Evolutionary conservation across 30 jellyfish, hydroid and myxozoan genomes (phyloP).

Genomic region (Aurelia coerulea): DNA sequence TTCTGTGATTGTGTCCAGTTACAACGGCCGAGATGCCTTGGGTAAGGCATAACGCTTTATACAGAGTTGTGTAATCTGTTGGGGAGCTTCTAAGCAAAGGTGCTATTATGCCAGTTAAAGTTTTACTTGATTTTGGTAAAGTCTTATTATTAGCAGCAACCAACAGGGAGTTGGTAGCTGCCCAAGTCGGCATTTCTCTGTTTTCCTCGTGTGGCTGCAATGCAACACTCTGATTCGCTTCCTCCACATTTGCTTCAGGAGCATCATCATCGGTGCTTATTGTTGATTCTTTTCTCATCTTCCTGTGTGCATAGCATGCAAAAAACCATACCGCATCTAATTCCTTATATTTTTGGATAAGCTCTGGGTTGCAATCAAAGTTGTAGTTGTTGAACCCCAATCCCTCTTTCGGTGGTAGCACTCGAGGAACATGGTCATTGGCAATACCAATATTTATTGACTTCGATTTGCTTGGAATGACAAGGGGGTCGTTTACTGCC

Average conservation of each 20-base stretch:
- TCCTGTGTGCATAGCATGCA: slow-evolving; percentile 35
- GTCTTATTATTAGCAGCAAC: background rate
- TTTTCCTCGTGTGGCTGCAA: background rate
- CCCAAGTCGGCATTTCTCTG: background rate
- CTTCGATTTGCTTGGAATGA: slow-evolving; percentile 30
- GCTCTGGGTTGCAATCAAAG: slow-evolving; percentile 18
- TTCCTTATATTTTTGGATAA: slow-evolving; percentile 1
- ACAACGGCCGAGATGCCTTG: slow-evolving; percentile 41
- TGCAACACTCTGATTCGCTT: background rate
- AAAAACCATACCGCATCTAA: slow-evolving; percentile 30
- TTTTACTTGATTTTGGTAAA: slow-evolving; percentile 15
- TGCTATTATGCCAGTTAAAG: slow-evolving; percentile 50
- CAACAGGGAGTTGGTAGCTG: slow-evolving; percentile 1
- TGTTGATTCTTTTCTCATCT: no score
- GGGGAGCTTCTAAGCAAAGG: slow-evolving; percentile 35
- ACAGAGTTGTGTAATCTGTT: slow-evolving; percentile 26
- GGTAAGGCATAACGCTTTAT: slow-evolving; percentile 35
- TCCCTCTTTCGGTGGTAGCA: slow-evolving; percentile 41
- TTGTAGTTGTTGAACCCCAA: slow-evolving; percentile 17
- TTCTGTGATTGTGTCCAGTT: slow-evolving; percentile 13
- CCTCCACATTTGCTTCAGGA: no score
- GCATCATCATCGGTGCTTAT: no score
- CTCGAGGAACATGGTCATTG: slow-evolving; percentile 22
- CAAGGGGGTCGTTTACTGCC: slow-evolving; percentile 24
- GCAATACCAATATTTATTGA: slow-evolving; percentile 19